Evolutionary conservation across 2,888 invertebrate species (phyloP).

Genomic region (Tetheella fluctuosa): DNA sequence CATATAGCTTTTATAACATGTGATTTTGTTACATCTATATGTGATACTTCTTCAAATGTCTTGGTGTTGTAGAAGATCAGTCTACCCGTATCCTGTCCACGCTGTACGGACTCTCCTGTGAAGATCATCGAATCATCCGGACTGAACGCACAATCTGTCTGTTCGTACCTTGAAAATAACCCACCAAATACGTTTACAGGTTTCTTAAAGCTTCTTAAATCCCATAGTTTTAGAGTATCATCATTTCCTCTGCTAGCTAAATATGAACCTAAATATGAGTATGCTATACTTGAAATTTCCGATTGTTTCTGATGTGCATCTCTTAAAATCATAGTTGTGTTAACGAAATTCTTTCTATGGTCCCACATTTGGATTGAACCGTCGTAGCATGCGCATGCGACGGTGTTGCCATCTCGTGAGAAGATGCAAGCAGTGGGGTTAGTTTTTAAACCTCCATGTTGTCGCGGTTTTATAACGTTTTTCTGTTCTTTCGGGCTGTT

Average conservation of each 20-base stretch:
- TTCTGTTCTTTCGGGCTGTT: slow-evolving; percentile 91
- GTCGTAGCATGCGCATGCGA: slow-evolving; percentile 96
- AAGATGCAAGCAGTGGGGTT: slow-evolving; percentile 93
- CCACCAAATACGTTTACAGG: slow-evolving; percentile 88
- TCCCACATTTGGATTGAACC: slow-evolving; percentile 99
- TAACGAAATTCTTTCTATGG: slow-evolving; percentile 94
- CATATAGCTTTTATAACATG: slow-evolving; percentile 95
- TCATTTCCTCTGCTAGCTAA: slow-evolving; percentile 94
- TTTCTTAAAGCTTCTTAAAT: slow-evolving; percentile 91
- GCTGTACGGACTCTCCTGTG: slow-evolving; percentile 93
- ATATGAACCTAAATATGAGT: slow-evolving; percentile 93
- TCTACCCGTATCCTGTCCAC: slow-evolving; percentile 86
- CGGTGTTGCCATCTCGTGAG: slow-evolving; percentile 92
- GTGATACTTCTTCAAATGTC: slow-evolving; percentile 89
- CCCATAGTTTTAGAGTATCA: slow-evolving; percentile 98
- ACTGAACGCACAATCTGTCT: slow-evolving; percentile 93
- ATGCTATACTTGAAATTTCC: slow-evolving; percentile 93
- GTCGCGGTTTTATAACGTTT: slow-evolving; percentile 93
- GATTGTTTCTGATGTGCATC: slow-evolving; percentile 91
- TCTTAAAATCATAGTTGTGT: slow-evolving; percentile 77
- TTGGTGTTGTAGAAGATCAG: slow-evolving; percentile 92
- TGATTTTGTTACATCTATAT: slow-evolving; percentile 90
- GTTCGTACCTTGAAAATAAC: slow-evolving; percentile 93
- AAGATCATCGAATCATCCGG: slow-evolving; percentile 95
- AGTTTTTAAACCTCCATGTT: slow-evolving; percentile 93